Conservation (phyloP, 2,797 vertebrate genomes). For the Muscicapa striata region DNA sequence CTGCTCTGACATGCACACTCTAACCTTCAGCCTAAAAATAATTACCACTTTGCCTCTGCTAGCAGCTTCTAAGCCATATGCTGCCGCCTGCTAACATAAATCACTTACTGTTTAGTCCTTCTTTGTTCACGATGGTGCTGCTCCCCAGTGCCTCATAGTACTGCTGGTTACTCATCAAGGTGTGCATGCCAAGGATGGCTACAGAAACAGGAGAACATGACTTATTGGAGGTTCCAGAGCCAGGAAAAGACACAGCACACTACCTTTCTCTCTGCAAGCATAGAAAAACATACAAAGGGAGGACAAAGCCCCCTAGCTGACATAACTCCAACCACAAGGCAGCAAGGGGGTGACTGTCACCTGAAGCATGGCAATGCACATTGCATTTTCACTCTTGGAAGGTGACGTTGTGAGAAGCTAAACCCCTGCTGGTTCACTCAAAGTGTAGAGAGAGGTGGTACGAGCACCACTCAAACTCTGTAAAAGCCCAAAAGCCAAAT, state of each 20-base stretch:
- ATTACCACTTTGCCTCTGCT: not conserved
- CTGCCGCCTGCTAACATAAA: not conserved
- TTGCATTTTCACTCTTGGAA: not conserved
- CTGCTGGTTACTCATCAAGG: constrained; percentile 98
- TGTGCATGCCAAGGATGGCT: constrained; percentile 99
- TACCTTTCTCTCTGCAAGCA: not conserved
- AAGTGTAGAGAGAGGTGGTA: not conserved
- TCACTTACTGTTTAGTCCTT: constrained; percentile 95
- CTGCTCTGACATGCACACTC: not conserved
- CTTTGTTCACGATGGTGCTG: constrained; percentile 97
- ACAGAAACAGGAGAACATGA: not conserved
- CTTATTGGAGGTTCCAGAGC: not conserved
- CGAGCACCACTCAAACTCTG: not conserved
- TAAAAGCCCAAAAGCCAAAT: not conserved
- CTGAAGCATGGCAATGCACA: rapidly evolving
- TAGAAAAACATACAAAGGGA: not conserved
- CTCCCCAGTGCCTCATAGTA: constrained; percentile 96
- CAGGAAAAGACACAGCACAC: not conserved
- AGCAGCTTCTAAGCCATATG: not conserved
- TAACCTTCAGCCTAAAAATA: not conserved
- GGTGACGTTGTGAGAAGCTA: not conserved
- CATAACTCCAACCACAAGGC: not conserved
- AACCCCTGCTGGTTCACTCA: not conserved
- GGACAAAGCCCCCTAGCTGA: rapidly evolving
- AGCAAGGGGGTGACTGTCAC: not conserved